Evolutionary conservation across 2,888 invertebrate species (phyloP), one percentile per base, ranked within the genome.

Genomic region (Coelogynopora nodosa): DNA sequence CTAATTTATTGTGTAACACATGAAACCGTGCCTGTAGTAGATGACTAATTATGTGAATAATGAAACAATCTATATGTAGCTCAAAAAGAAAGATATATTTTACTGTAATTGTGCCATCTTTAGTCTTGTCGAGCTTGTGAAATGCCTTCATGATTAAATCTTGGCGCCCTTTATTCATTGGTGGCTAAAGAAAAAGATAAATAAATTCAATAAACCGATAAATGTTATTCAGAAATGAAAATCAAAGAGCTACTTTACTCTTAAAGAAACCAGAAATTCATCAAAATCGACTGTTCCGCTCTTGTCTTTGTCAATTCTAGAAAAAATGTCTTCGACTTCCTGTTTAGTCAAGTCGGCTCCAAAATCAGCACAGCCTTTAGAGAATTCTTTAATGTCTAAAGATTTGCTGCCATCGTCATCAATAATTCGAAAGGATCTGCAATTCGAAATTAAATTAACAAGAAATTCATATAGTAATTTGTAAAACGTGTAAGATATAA

Each of bases 331-430:
- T 18, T 87, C n/a, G 5, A 87, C 49, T 81, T 89, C 89, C 0
- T 86, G 87, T 27, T 88, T 82, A 10, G 29, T 87, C 86, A 89
- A 31, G 28, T 49, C 49, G n/a, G 31, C 23, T 1, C 86, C 86
- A 67, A 85, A 86, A 67, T 86, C 86, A 18, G 85, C 18, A 29
- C 85, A 30, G n/a, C 86, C 86, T 29, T 94, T 94, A 2, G 93
- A 91, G 91, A 98, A 97, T 92, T 97, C 97, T n/a, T 95, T 95
- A 87, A 94, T 93, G 90, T 94, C 95, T 87, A 98, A 91, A 81
- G 94, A 93, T 91, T 95, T 95, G 92, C 94, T 97, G 74, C 95
- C 95, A 91, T 97, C 96, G 88, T 97, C 95, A 90, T 98, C 97
- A 95, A 97, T 95, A 85, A 95, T 94, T 84, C 96, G 94, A 92